Percentiles rank a stretch among this genome's conserved stretches.
Evolutionary conservation across 2,113 vertebrate species (phyloP).

Genomic region (Ammodramus savannarum): DNA sequence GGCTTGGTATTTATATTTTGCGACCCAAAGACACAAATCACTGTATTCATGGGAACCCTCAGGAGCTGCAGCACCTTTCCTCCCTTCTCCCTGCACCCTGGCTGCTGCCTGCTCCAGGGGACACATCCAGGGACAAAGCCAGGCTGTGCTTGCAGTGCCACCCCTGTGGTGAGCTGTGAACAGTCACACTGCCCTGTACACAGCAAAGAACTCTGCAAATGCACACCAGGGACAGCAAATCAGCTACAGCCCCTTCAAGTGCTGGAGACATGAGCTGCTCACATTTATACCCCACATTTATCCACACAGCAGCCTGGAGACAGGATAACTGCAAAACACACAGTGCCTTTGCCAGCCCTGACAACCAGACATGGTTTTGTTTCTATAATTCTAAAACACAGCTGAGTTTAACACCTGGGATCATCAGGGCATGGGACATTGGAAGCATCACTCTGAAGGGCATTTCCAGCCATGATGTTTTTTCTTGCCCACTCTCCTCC

Average conservation of each 20-base stretch:
- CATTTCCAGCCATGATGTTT: not conserved
- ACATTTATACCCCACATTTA: not conserved
- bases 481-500: not conserved
- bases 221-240: not conserved
- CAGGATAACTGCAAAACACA: not conserved
- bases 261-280: not conserved
- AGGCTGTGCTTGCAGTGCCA: not conserved
- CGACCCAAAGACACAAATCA: not conserved
- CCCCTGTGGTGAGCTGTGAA: rapidly evolving
- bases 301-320: not conserved
- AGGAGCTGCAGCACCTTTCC: not conserved
- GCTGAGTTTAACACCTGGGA: not conserved
- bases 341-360: not conserved
- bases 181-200: rapidly evolving
- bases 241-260: not conserved
- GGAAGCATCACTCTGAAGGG: not conserved
- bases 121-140: not conserved
- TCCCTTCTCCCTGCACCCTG: not conserved
- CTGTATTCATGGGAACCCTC: not conserved
- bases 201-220: not conserved
- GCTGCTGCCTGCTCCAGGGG: not conserved
- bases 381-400: not conserved
- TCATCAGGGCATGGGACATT: not conserved
- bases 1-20: not conserved
- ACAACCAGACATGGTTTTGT: rapidly evolving